Evolutionary conservation across 2,888 invertebrate species (phyloP), one percentile per base, ranked within the genome.

Genomic region (Resseliella maxima): DNA sequence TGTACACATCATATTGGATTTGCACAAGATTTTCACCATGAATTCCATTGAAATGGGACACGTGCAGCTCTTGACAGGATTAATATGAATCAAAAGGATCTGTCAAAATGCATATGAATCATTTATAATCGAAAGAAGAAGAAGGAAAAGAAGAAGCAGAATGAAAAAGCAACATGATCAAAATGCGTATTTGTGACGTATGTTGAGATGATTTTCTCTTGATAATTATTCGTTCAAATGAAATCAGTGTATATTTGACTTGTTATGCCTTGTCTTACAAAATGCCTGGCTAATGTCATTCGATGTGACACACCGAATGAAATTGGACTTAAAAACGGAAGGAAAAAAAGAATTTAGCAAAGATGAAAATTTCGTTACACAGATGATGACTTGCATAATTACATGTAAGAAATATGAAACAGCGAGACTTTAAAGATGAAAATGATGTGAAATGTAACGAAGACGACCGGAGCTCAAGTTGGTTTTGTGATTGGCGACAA

Each of bases 21-120:
- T 15, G 24, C n/a, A 24, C 24, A 10, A 59, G 59, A 24, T 59
- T n/a, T 24, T 59, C 24, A 3, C 6, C n/a, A 59, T 10, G 59
- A 24, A 59, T n/a, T 59, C 24, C 59, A 59, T 59, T n/a, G 24
- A 59, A n/a, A n/a, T 24, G 24, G n/a, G 59, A 59, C 59, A 59
- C 59, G 59, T 59, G 59, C 59, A 59, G 24, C 6, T 24, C 10
- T 59, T 59, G 59, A 59, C 59, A 59, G 59, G 18, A 50, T 59
- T 59, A 59, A 59, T 59, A 24, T 24, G 59, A 59, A 24, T 59
- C 24, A 18, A 50, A 18, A 50, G 46, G 18, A 50, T 59, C 59
- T 59, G 59, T 59, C 59, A 59, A n/a, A 59, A 59, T 24, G n/a
- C 59, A 59, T 59, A 59, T 59, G 59, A 59, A 59, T 59, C 46